Conservation (phyloP, 2,888 invertebrate species). For the Azorinus chamasolen region DNA sequence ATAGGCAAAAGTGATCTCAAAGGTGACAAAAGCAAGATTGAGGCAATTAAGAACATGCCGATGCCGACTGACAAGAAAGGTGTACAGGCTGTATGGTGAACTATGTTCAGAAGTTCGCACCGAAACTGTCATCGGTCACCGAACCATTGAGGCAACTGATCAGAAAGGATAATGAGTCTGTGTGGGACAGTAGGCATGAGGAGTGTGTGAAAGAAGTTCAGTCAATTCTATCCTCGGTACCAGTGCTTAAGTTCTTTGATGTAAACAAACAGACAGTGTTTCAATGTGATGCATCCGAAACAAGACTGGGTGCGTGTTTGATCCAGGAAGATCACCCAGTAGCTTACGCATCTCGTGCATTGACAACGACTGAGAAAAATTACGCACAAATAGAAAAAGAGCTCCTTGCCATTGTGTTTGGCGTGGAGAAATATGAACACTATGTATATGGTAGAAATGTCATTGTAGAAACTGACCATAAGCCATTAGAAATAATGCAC, state of each 20-base stretch:
- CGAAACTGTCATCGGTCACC: constrained; percentile 25
- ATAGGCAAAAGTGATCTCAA: constrained; percentile 19
- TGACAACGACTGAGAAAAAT: constrained; percentile 23
- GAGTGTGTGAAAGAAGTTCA: constrained; percentile 23
- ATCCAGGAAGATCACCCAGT: no score
- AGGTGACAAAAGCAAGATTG: constrained; percentile 24
- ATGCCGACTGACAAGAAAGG: constrained; percentile 21
- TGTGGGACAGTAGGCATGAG: constrained; percentile 37
- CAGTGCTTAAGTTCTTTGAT: constrained; percentile 38
- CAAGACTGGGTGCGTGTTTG: no score
- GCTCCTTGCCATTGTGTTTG: constrained; percentile 48
- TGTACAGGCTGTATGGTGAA: constrained; percentile 27
- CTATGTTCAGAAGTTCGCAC: constrained; percentile 36
- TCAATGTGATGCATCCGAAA: constrained; percentile 26
- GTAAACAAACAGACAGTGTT: constrained; percentile 8
- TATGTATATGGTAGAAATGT: constrained; percentile 57
- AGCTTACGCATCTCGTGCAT: no score
- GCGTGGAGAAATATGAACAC: constrained; percentile 51
- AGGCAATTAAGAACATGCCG: constrained; percentile 32
- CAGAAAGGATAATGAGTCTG: constrained; percentile 25
- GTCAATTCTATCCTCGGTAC: constrained; percentile 7
- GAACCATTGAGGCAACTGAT: constrained; percentile 39
- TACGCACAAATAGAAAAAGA: constrained; percentile 66
- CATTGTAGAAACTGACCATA: constrained; percentile 57
- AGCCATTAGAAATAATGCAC: constrained; percentile 19